Conservation (phyloP, 1,140 invertebrate genomes). For the Panagrolaimus sp. region DNA sequence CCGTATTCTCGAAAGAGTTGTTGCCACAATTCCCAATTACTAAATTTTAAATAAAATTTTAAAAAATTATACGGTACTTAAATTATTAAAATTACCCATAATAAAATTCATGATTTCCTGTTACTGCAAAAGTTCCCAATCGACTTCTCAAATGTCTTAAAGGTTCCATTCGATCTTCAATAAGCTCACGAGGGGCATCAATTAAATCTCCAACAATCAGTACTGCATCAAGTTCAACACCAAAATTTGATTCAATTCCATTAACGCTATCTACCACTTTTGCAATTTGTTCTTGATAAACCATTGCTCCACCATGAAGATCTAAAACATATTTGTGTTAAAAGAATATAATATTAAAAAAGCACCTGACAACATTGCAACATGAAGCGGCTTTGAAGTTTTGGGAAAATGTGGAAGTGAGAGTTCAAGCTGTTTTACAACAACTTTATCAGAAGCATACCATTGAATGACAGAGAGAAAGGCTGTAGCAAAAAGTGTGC, state of each 20-base stretch:
- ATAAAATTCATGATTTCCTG: constrained; percentile 46
- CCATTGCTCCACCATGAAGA: constrained; percentile 38
- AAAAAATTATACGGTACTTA: too few species aligned
- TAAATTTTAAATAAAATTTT: constrained; percentile 20
- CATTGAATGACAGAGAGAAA: constrained; percentile 34
- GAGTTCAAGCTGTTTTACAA: constrained; percentile 25
- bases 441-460: constrained; percentile 39
- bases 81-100: constrained; percentile 44
- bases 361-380: constrained; percentile 38
- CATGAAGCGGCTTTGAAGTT: not conserved
- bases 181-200: constrained; percentile 38
- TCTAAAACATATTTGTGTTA: too few species aligned
- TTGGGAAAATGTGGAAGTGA: constrained; percentile 1
- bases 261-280: constrained; percentile 40
- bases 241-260: constrained; percentile 19
- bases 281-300: constrained; percentile 40
- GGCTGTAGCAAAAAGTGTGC: constrained; percentile 26
- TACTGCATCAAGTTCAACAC: constrained; percentile 12
- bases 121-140: constrained; percentile 45
- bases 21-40: not conserved
- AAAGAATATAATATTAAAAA: too few species aligned
- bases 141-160: constrained; percentile 31
- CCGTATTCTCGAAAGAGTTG: not conserved
- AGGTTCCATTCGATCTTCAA: constrained; percentile 39
- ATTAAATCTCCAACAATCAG: constrained; percentile 34